A percentile compares a stretch with the other conserved stretches of the same genome.
Evolutionary conservation across 2,888 invertebrate genomes (phyloP).

Genomic region (Ichneumoninae sp.): DNA sequence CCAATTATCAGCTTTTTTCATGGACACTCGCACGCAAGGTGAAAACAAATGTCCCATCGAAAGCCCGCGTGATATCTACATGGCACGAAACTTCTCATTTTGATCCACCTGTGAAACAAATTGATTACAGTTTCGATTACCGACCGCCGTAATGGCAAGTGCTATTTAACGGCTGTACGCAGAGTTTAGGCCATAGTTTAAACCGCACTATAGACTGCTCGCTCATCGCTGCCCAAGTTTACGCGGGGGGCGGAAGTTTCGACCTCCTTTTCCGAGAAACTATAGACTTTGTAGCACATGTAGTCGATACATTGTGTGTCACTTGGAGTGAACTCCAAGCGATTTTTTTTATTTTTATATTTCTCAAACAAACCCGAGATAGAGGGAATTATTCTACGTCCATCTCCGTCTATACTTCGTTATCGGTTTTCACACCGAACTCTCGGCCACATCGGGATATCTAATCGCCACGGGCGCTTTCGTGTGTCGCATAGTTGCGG

Average conservation of each 20-base stretch:
- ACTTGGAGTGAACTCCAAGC: slow-evolving; percentile 3
- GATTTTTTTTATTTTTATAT: slow-evolving; percentile 2
- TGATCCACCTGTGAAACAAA: background rate
- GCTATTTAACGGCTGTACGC: background rate
- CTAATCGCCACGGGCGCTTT: slow-evolving; percentile 50
- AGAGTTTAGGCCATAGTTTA: background rate
- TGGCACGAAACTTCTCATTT: background rate
- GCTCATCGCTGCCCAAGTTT: slow-evolving; percentile 32
- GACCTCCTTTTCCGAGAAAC: slow-evolving; percentile 53
- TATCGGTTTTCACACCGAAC: slow-evolving; percentile 50
- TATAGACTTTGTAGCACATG: background rate
- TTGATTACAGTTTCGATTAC: background rate
- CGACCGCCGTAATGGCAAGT: background rate
- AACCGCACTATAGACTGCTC: background rate
- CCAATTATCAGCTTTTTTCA: background rate
- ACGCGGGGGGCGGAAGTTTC: slow-evolving; percentile 59
- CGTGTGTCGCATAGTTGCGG: slow-evolving; percentile 11
- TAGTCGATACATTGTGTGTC: slow-evolving; percentile 1
- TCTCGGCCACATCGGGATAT: slow-evolving; percentile 46
- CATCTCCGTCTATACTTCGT: slow-evolving; percentile 23
- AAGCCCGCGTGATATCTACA: too few relatives aligned
- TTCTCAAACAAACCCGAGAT: background rate
- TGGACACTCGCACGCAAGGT: too few relatives aligned
- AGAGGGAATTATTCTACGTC: background rate
- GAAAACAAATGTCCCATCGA: background rate